phyloP scores from a whole-genome alignment of 2,797 vertebrate genomes.

The Leptatherina wallacei region DNA sequence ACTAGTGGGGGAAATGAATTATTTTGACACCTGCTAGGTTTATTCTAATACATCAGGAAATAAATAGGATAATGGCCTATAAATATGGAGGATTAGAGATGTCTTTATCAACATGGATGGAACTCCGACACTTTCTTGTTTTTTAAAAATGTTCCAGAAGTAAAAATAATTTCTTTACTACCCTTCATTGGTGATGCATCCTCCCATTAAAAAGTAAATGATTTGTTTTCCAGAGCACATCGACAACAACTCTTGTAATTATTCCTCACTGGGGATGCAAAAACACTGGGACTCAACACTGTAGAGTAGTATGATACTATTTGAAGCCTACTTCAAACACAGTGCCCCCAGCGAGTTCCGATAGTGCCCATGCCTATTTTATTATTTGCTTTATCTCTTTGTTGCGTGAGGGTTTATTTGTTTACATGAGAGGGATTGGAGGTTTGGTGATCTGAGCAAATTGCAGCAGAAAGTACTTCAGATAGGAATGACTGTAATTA shows the following conservation, averaged over 20 bases:
- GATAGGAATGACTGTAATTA: slow-evolving; percentile 87
- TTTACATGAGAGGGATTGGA: slow-evolving; percentile 85
- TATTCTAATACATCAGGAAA: not conserved
- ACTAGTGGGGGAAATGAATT: slow-evolving; percentile 32
- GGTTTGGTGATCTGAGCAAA: slow-evolving; percentile 86
- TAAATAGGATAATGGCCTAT: slow-evolving; percentile 16
- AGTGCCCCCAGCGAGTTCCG: slow-evolving; percentile 77
- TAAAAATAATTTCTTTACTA: slow-evolving; percentile 13
- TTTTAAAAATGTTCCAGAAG: slow-evolving; percentile 4
- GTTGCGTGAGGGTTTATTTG: slow-evolving; percentile 85
- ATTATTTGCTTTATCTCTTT: slow-evolving; percentile 84
- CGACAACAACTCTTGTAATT: slow-evolving; percentile 70
- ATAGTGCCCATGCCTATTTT: slow-evolving; percentile 76
- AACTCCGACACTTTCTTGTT: slow-evolving; percentile 8
- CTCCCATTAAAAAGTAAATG: slow-evolving; percentile 63
- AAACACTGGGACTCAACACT: slow-evolving; percentile 58
- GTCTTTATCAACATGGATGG: not conserved
- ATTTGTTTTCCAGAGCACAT: slow-evolving; percentile 69
- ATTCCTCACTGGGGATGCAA: slow-evolving; percentile 68
- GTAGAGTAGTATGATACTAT: slow-evolving; percentile 79
- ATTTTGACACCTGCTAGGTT: slow-evolving; percentile 60
- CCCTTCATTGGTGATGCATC: slow-evolving; percentile 23
- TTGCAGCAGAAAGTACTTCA: slow-evolving; percentile 86
- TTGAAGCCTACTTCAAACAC: slow-evolving; percentile 83
- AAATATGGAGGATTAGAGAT: slow-evolving; percentile 37